A percentile compares a stretch with the other conserved stretches of the same genome.
Conservation (phyloP, 64 coral and sea anemone species). For the Montipora efflorescens region DNA sequence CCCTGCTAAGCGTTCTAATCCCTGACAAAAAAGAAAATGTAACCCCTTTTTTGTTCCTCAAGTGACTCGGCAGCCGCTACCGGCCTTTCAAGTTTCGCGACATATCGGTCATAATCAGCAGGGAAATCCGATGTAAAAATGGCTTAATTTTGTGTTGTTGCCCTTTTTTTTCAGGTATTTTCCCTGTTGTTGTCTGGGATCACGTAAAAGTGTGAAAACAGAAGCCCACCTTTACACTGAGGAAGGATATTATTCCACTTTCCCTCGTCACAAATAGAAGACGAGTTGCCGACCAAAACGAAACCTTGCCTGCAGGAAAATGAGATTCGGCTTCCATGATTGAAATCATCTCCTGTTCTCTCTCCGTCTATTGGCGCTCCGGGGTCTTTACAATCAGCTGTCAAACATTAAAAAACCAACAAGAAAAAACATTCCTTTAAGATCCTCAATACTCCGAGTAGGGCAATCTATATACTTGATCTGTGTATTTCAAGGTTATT, state of each 20-base stretch:
- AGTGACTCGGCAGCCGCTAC: too few relatives aligned
- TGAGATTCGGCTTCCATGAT: constrained; percentile 21
- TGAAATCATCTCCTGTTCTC: constrained; percentile 34
- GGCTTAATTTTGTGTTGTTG: too few relatives aligned
- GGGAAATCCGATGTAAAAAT: too few relatives aligned
- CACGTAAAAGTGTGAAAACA: background rate
- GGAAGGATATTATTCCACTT: constrained; percentile 17
- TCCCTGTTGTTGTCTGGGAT: background rate
- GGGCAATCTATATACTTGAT: too few relatives aligned
- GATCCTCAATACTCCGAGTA: background rate
- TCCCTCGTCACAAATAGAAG: constrained; percentile 38
- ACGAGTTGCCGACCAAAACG: background rate
- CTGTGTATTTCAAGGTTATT: too few relatives aligned
- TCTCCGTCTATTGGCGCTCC: constrained; percentile 39
- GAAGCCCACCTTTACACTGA: constrained; percentile 13
- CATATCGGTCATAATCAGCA: too few relatives aligned
- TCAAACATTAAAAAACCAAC: background rate
- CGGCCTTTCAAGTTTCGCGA: too few relatives aligned
- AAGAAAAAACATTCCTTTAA: background rate
- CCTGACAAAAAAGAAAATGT: too few relatives aligned
- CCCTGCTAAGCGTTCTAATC: too few relatives aligned
- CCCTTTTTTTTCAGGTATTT: too few relatives aligned
- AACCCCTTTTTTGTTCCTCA: too few relatives aligned
- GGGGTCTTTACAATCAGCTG: constrained; percentile 46
- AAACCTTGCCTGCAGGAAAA: constrained; percentile 28